Base-by-base conservation (phyloP, 2,113 vertebrate genomes). In the Ammodramus savannarum region DNA sequence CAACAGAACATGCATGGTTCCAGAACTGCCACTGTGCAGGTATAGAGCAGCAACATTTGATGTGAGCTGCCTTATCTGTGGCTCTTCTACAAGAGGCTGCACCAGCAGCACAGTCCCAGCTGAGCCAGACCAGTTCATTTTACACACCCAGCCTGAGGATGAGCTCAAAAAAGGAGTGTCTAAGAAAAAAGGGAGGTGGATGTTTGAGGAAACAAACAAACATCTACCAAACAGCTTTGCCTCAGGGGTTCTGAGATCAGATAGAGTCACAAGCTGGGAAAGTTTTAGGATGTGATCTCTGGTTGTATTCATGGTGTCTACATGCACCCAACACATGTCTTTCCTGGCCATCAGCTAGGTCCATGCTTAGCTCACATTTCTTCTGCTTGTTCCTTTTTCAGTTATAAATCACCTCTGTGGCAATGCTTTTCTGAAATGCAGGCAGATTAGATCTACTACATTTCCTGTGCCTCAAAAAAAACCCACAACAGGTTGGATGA, bases 401-500 rank as follows among this genome's bases (percentile, higher is more conserved):
- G 22, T n/a, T n/a, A 43, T 7, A 65, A 69, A 84, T 61, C 72
- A 68, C n/a, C 10, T 48, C 55, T 25, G 27, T 52, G 54, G 59
- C 44, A 69, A 36, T 74, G 46, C 9, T 74, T 62, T 74, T 52
- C 63, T 91, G 59, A 84, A 89, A 84, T 61, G n/a, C 18, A 69
- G 72, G 20, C 38, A 65, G n/a, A 73, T 80, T 73, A 66, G 22
- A 46, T 46, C 15, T 63, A 19, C 44, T 68, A 21, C 14, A 51
- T 79, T 85, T 90, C 36, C 31, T 71, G 85, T 95, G 27, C 62
- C 29, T 71, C n/a, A 49, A 58, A 66, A 68, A 68, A 34, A 52
- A 7, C 1, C 2, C 6, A 18, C 23, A 69, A 25, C 31, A 36
- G 13, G 38, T 81, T 69, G 63, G 41, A 71, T 51, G 27, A 87